Evolutionary conservation across 2,797 vertebrate genomes (phyloP), one percentile per base, ranked within the genome.

Genomic region (Alcedo quadribrachys): DNA sequence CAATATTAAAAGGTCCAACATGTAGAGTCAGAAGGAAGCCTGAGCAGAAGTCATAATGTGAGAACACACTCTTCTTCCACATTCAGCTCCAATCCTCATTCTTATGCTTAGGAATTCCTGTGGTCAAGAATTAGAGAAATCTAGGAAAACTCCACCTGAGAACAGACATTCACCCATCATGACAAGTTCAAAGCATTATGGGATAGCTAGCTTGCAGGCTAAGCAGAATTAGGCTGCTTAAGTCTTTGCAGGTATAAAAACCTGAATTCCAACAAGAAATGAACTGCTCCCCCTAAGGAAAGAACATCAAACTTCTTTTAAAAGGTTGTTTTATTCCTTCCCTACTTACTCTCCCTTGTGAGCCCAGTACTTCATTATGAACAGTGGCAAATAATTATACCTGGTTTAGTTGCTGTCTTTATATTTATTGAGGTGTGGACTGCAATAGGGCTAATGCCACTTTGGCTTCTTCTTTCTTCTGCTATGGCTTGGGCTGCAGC

Each of bases 401-500:
- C 99, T 98, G 99, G 98, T 95, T 96, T 98, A 91, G 96, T 97
- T 82, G 97, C 90, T 91, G 98, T 94, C 97, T 98, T 99, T 93
- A 96, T 86, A 93, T 86, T 94, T 94, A 96, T 61, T 73, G 97
- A 90, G 45, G 96, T 83, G 7, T 95, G 95, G 35, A 82, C 62
- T 45, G 94, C 93, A 88, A 97, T 90, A 65, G 98, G 97, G 93
- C 97, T 98, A 94, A 96, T 89, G 24, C 97, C 97, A 73, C 97
- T 89, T 91, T 98, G 98, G 96, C 96, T 98, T 89, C 98, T 98
- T 90, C 98, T 98, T 97, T 99, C 99, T 88, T 99, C 98, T 27
- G 98, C 99, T 93, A 99, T 97, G 33, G 98, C 98, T 91, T 99
- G 98, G 67, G 98, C 98, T 75, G 98, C 98, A 97, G 99, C 99